Evolutionary conservation across 2,888 invertebrate genomes (phyloP).

Genomic region (Pterostichus madidus): DNA sequence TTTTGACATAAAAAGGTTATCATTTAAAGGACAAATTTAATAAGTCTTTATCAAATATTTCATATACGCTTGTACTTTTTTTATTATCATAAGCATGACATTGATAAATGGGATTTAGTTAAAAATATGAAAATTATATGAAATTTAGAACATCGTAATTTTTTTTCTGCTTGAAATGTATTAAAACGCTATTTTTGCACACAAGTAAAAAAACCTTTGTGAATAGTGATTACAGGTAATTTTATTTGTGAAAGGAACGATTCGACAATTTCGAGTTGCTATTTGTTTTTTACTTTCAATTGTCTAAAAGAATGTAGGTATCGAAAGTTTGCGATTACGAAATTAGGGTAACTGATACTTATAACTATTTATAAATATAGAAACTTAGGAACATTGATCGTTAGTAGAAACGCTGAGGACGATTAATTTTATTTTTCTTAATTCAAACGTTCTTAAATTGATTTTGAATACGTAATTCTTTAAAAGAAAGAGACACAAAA

Average conservation of each 20-base stretch:
- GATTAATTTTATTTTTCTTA: no score
- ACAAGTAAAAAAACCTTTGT: neutral
- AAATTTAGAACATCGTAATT: no score
- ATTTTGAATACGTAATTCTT: no score
- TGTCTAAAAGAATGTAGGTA: neutral
- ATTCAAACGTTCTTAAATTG: no score
- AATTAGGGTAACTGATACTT: neutral
- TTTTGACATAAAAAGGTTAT: conserved; percentile 1
- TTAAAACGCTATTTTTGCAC: neutral
- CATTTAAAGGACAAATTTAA: conserved; percentile 1
- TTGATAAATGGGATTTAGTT: neutral
- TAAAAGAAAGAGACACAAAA: no score
- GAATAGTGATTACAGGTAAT: neutral
- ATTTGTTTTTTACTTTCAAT: neutral
- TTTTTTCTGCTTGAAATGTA: no score
- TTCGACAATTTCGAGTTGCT: no score
- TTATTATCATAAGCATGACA: neutral
- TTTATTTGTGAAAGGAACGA: conserved; percentile 1
- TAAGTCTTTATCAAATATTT: neutral
- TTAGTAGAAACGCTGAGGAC: no score
- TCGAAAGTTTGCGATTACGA: neutral
- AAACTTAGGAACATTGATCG: no score
- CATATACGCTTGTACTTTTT: neutral
- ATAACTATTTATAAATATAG: no score
- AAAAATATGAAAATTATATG: no score